Conservation (phyloP, 2,888 invertebrate species). For the Bursaphelenchus okinawaensis region DNA sequence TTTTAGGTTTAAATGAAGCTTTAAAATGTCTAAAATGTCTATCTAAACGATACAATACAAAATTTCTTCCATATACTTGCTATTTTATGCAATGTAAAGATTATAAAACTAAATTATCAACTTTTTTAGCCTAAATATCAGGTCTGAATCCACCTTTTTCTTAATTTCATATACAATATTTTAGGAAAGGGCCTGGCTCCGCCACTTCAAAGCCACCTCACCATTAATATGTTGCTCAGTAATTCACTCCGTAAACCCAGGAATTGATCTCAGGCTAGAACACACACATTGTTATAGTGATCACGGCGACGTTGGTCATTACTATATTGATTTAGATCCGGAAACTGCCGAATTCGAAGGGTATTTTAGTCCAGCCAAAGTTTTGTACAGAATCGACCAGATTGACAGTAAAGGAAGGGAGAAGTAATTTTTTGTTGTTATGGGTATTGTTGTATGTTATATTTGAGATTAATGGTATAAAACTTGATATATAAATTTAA, state of each 20-base stretch:
- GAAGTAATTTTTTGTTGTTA: no score
- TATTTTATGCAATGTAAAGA: no score
- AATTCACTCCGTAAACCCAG: constrained; percentile 76
- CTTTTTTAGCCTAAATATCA: background rate
- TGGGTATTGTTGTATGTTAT: no score
- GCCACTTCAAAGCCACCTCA: constrained; percentile 82
- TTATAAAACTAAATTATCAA: background rate
- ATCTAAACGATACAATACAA: no score
- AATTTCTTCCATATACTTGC: no score
- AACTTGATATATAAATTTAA: no score
- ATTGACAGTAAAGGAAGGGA: constrained; percentile 20
- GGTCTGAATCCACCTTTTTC: background rate
- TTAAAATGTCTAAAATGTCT: no score
- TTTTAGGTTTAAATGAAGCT: no score
- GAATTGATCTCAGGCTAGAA: constrained; percentile 73
- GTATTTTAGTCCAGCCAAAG: constrained; percentile 73
- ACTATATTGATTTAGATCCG: constrained; percentile 89
- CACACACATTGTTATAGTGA: constrained; percentile 79
- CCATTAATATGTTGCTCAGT: constrained; percentile 83
- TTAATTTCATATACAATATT: background rate
- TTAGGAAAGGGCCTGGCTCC: constrained; percentile 68
- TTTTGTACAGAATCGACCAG: constrained; percentile 64
- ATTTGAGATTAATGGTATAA: no score
- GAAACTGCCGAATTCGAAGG: constrained; percentile 79
- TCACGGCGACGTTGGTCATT: constrained; percentile 71